These are phyloP conservation scores for Thermophis baileyi DNA, from an alignment of 2,113 vertebrate genomes.

Conservation along the genomic window DNA sequence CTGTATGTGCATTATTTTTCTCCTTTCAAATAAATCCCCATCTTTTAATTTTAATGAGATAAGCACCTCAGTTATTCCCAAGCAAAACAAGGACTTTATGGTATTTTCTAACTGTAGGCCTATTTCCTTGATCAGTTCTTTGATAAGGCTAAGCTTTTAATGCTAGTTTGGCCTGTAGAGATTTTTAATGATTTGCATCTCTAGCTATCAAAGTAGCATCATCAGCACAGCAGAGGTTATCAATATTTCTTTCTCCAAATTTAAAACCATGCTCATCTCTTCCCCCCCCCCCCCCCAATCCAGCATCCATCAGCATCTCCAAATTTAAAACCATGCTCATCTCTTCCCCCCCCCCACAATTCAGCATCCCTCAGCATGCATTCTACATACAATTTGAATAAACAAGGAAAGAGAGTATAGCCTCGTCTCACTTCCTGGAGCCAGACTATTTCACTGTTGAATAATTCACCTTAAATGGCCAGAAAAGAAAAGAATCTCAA, in stretches of 20 bases:
- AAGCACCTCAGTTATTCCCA: not conserved
- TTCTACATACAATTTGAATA: not conserved
- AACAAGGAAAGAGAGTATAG: not conserved
- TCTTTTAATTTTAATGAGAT: not conserved
- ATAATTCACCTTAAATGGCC: not conserved
- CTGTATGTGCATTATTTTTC: not conserved
- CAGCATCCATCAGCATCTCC: not conserved
- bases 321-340: not conserved
- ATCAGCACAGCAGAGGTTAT: not conserved
- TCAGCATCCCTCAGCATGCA: not conserved
- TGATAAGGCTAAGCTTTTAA: not conserved
- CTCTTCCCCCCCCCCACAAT: no score
- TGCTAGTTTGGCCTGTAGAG: not conserved
- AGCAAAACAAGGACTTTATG: not conserved
- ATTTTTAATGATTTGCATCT: not conserved
- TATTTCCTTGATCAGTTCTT: not conserved
- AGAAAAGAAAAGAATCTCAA: not conserved
- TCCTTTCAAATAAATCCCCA: not conserved
- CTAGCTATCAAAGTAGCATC: not conserved
- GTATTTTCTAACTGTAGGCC: not conserved
- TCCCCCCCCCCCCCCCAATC: no score
- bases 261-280: not conserved
- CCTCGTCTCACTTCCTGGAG: not conserved
- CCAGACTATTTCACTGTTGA: not conserved
- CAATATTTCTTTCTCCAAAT: not conserved